A percentile compares a stretch with the other conserved stretches of the same genome.
Conservation (phyloP, 2,113 vertebrate species). For the Oreocharis arfaki region DNA sequence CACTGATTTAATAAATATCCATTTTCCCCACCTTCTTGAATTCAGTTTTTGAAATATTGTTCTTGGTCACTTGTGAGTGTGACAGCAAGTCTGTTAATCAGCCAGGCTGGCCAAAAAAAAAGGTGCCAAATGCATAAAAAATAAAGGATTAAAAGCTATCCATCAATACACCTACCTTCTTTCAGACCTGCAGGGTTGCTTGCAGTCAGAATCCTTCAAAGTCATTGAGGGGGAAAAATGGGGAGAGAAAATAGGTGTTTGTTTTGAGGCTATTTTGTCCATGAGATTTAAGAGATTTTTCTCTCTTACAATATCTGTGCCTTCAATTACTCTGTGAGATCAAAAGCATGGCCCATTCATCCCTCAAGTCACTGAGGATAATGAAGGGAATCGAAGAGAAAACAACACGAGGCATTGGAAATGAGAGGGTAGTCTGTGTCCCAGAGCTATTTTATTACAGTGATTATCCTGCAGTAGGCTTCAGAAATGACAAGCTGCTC, state of each 20-base stretch:
- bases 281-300: not conserved
- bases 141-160: not conserved
- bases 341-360: not conserved
- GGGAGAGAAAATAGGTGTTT: not conserved
- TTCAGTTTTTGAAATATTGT: not conserved
- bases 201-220: not conserved
- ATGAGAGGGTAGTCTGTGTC: not conserved
- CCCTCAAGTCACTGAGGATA: not conserved
- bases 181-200: not conserved
- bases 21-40: not conserved
- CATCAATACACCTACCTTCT: not conserved
- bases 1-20: not conserved
- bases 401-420: not conserved
- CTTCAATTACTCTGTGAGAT: not conserved
- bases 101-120: not conserved
- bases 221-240: accelerated
- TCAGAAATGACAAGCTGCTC: not conserved
- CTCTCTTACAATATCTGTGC: not conserved
- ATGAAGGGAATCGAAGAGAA: not conserved
- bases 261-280: not conserved
- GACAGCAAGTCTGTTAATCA: not conserved
- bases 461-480: not conserved
- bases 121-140: not conserved
- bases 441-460: not conserved
- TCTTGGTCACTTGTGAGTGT: not conserved